Base-by-base conservation (phyloP, 2,113 vertebrate species). In the Perccottus glenii region DNA sequence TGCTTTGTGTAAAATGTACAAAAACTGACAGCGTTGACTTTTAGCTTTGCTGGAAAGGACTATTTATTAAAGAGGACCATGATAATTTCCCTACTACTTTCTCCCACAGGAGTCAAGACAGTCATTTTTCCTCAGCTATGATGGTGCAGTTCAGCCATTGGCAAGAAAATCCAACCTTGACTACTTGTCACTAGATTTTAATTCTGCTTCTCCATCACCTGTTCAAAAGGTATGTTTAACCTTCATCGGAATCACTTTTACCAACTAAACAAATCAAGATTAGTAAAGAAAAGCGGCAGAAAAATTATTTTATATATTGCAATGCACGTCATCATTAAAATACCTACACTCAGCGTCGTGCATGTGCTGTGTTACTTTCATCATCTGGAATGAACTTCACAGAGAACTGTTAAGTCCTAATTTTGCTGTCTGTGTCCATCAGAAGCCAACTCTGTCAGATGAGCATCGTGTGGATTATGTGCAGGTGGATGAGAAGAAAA, bases 171-270 rank as follows among this genome's bases (percentile, higher is more conserved):
- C 91, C 52, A 95, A 94, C 86, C 93, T 99, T 56, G 98, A 98
- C 82, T 99, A 99, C 86, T 89, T 99, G 86, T 95, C 95, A 4
- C 85, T 99, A 88, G 96, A 98, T 92, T 99, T 99, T 87, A 96
- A 99, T 82, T 95, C 96, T 10, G 91, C 93, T 36, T 95, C 95
- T 35, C 94, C 95, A 11, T 96, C 95, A 38, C 96, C 96, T 77
- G 93, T 94, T 33, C 96, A 95, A 71, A 97, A 98, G 95, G 98
- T 98, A 74, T 33, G 52, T 62, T 55, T 35, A 52, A 11, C 2
- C 50, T 6, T 40, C 5, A 40, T 2, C 4, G 5, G 8, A 40
- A 40, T 40, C 38, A 40, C 38, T 8, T 40, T 40, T 40, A 40
- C 5, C 38, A 6, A 40, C 8, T 4, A 19, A 52, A 1, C 0